Evolutionary conservation across 2,797 vertebrate genomes (phyloP).

Genomic region (Sternotherus odoratus): DNA sequence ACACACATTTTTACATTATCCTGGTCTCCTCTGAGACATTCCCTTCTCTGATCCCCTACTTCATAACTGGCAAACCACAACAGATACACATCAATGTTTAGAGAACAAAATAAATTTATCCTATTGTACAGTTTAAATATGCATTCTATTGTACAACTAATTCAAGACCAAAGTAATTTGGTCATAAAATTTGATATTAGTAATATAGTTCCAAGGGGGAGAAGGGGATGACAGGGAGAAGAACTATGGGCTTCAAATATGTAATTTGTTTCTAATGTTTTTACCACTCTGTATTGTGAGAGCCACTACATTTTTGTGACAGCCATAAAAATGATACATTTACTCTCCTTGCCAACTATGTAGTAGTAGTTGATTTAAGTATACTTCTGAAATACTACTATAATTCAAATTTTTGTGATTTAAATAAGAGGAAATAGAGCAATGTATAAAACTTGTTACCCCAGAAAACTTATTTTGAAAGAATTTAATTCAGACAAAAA

Average conservation of each 20-base stretch:
- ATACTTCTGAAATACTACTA: neutral
- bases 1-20: neutral
- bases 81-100: neutral
- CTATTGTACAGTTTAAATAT: neutral
- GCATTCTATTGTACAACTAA: neutral
- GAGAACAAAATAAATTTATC: neutral
- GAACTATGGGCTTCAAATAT: neutral
- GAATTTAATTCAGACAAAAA: neutral
- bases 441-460: neutral
- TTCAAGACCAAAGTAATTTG: neutral
- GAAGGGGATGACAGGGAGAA: neutral
- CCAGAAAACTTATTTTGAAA: accelerated
- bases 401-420: neutral
- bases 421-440: neutral
- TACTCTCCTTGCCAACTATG: neutral
- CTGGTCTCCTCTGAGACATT: neutral
- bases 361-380: neutral
- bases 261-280: neutral
- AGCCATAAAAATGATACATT: neutral
- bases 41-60: neutral
- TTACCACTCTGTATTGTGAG: neutral
- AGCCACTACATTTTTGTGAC: neutral
- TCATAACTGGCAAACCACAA: neutral
- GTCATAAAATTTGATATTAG: neutral
- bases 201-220: neutral